Base-by-base conservation (phyloP, 1,140 invertebrate species). In the Telenomus remus region DNA sequence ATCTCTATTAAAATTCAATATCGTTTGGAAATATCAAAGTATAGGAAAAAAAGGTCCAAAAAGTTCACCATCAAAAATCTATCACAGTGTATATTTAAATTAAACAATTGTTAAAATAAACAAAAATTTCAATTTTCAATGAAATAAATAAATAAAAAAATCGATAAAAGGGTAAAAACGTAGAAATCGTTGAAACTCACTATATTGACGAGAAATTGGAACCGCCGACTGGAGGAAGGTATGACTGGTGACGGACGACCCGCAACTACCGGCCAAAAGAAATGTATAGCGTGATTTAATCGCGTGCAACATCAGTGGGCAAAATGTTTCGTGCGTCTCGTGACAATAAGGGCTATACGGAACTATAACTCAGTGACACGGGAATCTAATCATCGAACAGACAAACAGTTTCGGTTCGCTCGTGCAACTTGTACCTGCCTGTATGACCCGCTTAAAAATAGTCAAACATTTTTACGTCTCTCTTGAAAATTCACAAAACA, bases 241-340 rank as follows among this genome's bases (percentile, higher is more conserved):
- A 44, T 42, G 55, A 77, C 47, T 51, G 60, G 71, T 79, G 46
- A 43, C 34, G 47, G 12, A 54, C 12, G 44, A 69, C 59, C 53
- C 39, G 48, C 50, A 43, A 42, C 19, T 47, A 44, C 48, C 54
- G 44, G 64, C 44, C n/a, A 51, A 46, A 75, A 76, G 74, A 77
- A 66, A 68, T 51, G 48, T 27, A 27, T 61, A 47, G 74, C 77
- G 78, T 64, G 64, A 65, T 72, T 66, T 63, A 80, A 86, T 87
- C 85, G 86, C 86, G 86, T 87, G 86, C 85, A 79, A 81, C 71
- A 81, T 85, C 82, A 82, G 79, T 79, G 69, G 79, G 64, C 50
- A 61, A 76, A 76, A 84, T 82, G 84, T 85, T 82, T 78, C 81
- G 80, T 82, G 82, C 76, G 76, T 85, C 70, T 79, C 84, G 81